Conservation (phyloP, 2,888 invertebrate species). For the Philopedon plagiatum region DNA sequence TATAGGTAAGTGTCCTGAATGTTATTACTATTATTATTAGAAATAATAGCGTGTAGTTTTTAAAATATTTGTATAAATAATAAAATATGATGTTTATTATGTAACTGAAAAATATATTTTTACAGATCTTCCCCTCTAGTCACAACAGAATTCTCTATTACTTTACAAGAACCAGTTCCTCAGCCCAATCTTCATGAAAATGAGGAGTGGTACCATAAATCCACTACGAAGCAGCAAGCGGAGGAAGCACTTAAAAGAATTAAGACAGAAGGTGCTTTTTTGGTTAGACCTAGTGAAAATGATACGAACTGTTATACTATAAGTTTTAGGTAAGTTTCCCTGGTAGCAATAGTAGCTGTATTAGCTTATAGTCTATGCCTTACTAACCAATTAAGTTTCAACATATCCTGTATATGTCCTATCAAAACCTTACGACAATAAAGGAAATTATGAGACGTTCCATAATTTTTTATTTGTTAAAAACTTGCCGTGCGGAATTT, state of each 20-base stretch:
- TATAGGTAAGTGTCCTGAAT: constrained; percentile 70
- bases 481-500: no score
- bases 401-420: no score
- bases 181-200: constrained; percentile 95
- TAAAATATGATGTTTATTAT: not conserved
- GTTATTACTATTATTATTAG: not conserved
- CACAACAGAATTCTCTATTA: constrained; percentile 92
- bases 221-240: constrained; percentile 84
- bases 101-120: not conserved
- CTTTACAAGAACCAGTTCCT: constrained; percentile 91
- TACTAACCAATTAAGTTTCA: no score
- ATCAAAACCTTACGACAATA: no score
- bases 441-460: no score
- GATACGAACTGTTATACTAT: constrained; percentile 91
- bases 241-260: constrained; percentile 90
- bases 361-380: no score
- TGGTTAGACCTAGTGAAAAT: constrained; percentile 92
- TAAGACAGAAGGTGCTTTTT: constrained; percentile 92
- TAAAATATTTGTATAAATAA: no score
- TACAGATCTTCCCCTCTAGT: constrained; percentile 83
- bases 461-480: no score
- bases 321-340: constrained; percentile 85
- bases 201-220: constrained; percentile 93
- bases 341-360: not conserved
- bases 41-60: not conserved